Conservation (phyloP, 2,888 invertebrate genomes). For the Dryadula phaetusa region DNA sequence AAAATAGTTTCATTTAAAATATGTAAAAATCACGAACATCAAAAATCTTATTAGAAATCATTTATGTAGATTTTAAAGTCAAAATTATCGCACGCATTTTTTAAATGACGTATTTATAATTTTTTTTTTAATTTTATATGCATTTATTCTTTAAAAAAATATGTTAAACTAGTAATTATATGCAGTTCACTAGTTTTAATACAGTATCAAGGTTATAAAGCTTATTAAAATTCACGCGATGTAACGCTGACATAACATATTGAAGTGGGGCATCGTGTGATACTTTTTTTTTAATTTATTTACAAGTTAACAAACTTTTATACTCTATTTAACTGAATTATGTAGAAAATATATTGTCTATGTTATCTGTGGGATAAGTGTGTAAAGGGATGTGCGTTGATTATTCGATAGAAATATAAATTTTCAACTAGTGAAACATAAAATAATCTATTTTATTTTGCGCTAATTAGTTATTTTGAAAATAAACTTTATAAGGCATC, state of each 20-base stretch:
- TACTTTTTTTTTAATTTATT: conserved; percentile 9
- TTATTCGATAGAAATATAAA: too few relatives aligned
- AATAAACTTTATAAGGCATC: too few relatives aligned
- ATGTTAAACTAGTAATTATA: background rate
- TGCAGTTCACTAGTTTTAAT: conserved; percentile 12
- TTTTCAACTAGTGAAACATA: too few relatives aligned
- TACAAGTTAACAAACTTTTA: background rate
- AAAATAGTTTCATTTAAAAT: too few relatives aligned
- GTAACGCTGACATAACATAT: conserved; percentile 26
- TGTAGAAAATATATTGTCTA: background rate
- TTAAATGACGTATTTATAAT: too few relatives aligned
- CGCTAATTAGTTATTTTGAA: too few relatives aligned
- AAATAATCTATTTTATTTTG: too few relatives aligned
- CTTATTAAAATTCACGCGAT: conserved; percentile 31
- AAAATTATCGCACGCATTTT: too few relatives aligned
- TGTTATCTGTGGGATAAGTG: background rate
- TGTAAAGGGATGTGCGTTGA: too few relatives aligned
- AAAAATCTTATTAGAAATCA: too few relatives aligned
- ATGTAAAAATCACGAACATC: too few relatives aligned
- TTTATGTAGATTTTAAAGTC: too few relatives aligned
- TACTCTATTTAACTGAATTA: background rate
- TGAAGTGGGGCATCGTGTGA: conserved; percentile 9
- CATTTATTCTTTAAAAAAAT: background rate
- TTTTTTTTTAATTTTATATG: background rate
- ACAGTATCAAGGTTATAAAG: conserved; percentile 33